Conservation (phyloP, 2,888 invertebrate genomes). For the Hermaeophaga mercurialis region DNA sequence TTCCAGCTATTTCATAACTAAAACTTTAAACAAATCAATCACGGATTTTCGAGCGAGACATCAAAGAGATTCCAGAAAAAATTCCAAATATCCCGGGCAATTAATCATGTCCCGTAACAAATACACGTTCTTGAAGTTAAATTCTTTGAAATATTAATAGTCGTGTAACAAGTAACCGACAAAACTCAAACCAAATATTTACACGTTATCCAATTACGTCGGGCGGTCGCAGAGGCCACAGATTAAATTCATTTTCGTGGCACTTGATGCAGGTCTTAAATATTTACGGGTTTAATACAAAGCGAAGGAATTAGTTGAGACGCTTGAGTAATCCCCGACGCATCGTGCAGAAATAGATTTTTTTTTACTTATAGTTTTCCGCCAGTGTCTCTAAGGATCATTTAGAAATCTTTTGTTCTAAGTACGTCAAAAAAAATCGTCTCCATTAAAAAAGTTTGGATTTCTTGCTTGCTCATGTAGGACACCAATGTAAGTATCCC, state of each 20-base stretch:
- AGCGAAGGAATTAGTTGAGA: no score
- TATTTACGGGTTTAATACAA: constrained; percentile 22
- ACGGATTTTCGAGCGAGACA: background rate
- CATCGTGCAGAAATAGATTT: no score
- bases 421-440: no score
- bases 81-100: constrained; percentile 1
- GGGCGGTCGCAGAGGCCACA: constrained; percentile 5
- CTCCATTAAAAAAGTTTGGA: no score
- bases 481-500: no score
- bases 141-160: constrained; percentile 21
- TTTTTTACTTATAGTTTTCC: no score
- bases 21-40: constrained; percentile 1
- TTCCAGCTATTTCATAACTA: no score
- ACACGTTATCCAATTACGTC: constrained; percentile 17
- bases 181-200: constrained; percentile 20
- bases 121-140: constrained; percentile 9
- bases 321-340: no score
- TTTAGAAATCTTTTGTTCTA: no score
- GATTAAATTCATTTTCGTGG: constrained; percentile 21
- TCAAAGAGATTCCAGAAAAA: constrained; percentile 5
- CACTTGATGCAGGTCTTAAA: constrained; percentile 21
- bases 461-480: no score
- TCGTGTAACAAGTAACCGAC: constrained; percentile 6
- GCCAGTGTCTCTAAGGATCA: no score
- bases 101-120: constrained; percentile 5